Percentiles rank a stretch among this genome's conserved stretches.
Evolutionary conservation across 2,113 vertebrate genomes (phyloP).

Genomic region (Microcebus murinus): DNA sequence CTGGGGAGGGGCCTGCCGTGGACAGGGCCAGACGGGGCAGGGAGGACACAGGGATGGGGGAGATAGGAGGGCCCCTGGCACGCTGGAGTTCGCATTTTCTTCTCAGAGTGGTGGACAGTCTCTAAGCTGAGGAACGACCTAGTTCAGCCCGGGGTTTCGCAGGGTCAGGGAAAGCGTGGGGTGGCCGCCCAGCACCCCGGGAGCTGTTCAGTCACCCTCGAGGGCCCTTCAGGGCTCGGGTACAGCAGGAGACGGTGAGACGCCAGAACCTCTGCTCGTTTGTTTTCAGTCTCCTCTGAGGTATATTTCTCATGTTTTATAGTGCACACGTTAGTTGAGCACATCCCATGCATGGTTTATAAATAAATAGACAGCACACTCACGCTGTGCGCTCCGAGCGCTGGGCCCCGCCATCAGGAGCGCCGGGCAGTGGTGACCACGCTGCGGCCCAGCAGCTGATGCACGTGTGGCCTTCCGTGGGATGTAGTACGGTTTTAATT

Average conservation of each 20-base stretch:
- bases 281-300: neutral
- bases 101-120: neutral
- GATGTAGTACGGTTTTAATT: neutral
- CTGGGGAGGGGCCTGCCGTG: neutral
- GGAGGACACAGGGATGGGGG: neutral
- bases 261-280: rapidly evolving
- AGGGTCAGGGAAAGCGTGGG: neutral
- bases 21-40: neutral
- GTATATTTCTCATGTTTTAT: rapidly evolving
- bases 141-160: rapidly evolving
- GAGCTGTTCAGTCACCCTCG: neutral
- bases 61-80: rapidly evolving
- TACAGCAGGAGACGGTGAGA: neutral
- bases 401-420: rapidly evolving
- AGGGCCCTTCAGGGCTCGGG: neutral
- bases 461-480: rapidly evolving
- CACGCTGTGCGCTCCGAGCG: rapidly evolving
- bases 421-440: neutral
- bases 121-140: neutral
- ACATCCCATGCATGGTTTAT: rapidly evolving
- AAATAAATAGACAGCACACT: rapidly evolving
- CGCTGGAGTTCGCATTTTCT: neutral
- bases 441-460: neutral
- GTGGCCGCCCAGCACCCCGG: rapidly evolving
- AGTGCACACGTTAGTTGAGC: rapidly evolving